Evolutionary conservation across 2,797 vertebrate species (phyloP).

Genomic region (Macroramphosus scolopax): DNA sequence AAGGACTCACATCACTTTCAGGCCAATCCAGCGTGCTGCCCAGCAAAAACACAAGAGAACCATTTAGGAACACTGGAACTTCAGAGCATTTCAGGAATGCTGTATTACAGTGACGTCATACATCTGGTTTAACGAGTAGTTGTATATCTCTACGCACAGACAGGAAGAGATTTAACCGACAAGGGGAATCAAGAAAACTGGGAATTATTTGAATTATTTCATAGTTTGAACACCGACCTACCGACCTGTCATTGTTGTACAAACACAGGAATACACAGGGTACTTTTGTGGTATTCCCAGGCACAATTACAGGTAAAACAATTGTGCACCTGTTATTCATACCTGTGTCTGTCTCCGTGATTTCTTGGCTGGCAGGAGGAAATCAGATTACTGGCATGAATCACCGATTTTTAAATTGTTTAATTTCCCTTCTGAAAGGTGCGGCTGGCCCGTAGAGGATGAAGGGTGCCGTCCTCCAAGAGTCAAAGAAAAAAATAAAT

Average conservation of each 20-base stretch:
- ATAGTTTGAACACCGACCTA: not conserved
- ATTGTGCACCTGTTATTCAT: too few relatives aligned
- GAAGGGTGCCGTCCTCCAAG: too few relatives aligned
- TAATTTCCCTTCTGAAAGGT: too few relatives aligned
- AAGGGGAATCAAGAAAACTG: not conserved
- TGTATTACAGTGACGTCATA: not conserved
- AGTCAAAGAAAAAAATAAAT: too few relatives aligned
- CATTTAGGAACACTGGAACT: slow-evolving; percentile 40
- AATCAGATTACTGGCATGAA: too few relatives aligned
- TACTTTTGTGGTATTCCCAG: slow-evolving; percentile 6
- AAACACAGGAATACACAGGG: slow-evolving; percentile 29
- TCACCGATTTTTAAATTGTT: too few relatives aligned
- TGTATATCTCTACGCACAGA: not conserved
- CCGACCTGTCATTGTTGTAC: not conserved
- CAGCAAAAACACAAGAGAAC: slow-evolving; percentile 45
- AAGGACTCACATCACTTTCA: slow-evolving; percentile 39
- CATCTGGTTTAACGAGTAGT: not conserved
- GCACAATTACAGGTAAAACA: too few relatives aligned
- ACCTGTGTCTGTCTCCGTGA: too few relatives aligned
- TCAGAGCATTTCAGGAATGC: slow-evolving; percentile 16
- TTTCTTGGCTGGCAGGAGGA: too few relatives aligned
- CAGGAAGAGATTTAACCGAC: slow-evolving; percentile 6
- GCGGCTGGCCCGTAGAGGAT: too few relatives aligned
- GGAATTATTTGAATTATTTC: slow-evolving; percentile 4
- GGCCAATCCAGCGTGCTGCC: slow-evolving; percentile 47